Percentiles rank a stretch among this genome's conserved stretches.
These are phyloP conservation scores for Saccopteryx bilineata DNA, from an alignment of 2,113 vertebrate species.

Conservation along the genomic window DNA sequence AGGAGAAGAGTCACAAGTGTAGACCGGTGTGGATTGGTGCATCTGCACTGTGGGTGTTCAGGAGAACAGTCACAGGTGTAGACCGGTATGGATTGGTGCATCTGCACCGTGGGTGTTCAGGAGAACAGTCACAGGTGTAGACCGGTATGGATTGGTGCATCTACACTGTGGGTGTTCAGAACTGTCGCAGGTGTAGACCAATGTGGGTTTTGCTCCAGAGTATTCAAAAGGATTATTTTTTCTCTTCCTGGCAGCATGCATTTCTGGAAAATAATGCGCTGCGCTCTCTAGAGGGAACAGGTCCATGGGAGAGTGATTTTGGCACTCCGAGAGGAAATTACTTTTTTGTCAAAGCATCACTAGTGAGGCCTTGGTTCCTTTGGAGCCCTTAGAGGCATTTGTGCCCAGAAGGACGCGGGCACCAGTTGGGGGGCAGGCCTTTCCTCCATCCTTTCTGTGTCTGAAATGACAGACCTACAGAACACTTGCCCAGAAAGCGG, in stretches of 20 bases:
- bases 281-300: background rate
- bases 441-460: background rate
- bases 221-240: slow-evolving; percentile 57
- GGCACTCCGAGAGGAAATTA: background rate
- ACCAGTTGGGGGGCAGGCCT: background rate
- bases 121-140: no score
- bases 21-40: no score
- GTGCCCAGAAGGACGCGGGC: background rate
- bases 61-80: no score
- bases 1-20: no score
- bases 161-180: background rate
- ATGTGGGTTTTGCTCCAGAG: background rate
- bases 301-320: background rate
- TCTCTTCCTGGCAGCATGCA: background rate
- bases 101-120: no score
- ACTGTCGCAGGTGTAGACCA: background rate
- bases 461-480: background rate
- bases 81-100: no score
- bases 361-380: background rate
- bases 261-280: slow-evolving; percentile 42
- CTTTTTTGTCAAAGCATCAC: background rate
- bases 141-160: background rate
- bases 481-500: background rate
- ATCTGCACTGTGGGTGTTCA: no score
- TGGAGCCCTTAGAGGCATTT: background rate